phyloP scores from a whole-genome alignment of 2,888 invertebrate species.

The Epinotia demarniana region DNA sequence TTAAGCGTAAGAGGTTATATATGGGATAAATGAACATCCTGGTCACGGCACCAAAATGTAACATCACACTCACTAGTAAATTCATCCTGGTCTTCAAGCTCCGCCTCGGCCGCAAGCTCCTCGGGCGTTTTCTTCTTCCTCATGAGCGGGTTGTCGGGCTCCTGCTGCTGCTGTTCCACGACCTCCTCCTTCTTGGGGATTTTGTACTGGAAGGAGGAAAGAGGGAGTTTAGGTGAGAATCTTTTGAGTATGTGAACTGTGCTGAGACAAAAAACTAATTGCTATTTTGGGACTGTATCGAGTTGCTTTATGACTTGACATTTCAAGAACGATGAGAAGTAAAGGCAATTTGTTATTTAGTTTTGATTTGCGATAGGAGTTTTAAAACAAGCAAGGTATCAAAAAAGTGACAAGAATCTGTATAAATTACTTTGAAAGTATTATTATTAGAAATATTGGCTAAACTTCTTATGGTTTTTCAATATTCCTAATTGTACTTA shows the following conservation, averaged over 20 bases:
- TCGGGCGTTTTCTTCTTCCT: conserved; percentile 99
- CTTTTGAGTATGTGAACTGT: not conserved
- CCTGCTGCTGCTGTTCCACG: conserved; percentile 92
- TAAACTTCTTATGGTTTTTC: no score
- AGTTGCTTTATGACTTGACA: no score
- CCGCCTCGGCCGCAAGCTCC: conserved; percentile 98
- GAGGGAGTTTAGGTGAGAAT: not conserved
- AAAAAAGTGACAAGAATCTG: no score
- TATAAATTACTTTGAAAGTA: no score
- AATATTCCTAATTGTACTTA: no score
- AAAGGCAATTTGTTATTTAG: no score
- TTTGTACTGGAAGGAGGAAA: conserved; percentile 91
- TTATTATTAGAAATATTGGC: no score
- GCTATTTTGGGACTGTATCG: not conserved
- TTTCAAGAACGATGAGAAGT: no score
- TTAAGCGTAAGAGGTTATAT: no score
- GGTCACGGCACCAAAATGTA: not conserved
- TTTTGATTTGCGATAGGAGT: no score
- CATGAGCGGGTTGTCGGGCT: conserved; percentile 97
- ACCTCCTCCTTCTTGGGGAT: conserved; percentile 99
- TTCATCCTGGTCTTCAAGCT: conserved; percentile 97
- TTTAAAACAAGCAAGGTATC: no score
- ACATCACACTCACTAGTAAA: conserved; percentile 92
- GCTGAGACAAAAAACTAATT: not conserved
- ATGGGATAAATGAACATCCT: not conserved